These are phyloP conservation scores for Apaloderma vittatum DNA, from an alignment of 2,113 vertebrate genomes.

Conservation along the genomic window DNA sequence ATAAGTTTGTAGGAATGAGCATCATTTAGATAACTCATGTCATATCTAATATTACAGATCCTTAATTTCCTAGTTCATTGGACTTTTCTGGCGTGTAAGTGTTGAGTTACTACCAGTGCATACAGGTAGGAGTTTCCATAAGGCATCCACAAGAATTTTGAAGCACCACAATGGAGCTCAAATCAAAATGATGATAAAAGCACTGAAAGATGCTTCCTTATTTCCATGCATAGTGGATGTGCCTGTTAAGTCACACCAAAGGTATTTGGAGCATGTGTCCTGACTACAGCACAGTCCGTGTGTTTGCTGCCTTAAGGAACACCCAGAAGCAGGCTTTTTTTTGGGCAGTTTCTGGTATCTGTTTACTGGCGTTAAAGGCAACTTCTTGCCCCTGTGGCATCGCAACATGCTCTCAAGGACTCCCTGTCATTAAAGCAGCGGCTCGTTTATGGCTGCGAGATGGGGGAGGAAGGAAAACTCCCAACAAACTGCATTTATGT, in stretches of 20 bases:
- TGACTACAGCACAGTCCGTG: neutral
- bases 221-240: neutral
- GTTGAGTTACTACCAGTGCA: neutral
- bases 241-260: neutral
- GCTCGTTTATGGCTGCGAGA: neutral
- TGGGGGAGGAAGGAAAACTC: too few relatives aligned
- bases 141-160: neutral
- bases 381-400: neutral
- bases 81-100: neutral
- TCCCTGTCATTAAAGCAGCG: fast-evolving
- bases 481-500: fast-evolving
- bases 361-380: neutral
- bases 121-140: neutral
- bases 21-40: neutral
- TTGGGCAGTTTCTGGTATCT: neutral
- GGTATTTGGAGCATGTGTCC: neutral
- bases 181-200: neutral
- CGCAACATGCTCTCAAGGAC: too few relatives aligned
- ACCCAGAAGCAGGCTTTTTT: neutral
- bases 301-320: neutral
- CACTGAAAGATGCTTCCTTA: neutral
- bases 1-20: neutral
- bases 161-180: neutral
- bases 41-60: neutral
- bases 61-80: neutral